These are phyloP conservation scores for Drosophila sp. DNA, from an alignment of 1,140 invertebrate species.

Conservation along the genomic window DNA sequence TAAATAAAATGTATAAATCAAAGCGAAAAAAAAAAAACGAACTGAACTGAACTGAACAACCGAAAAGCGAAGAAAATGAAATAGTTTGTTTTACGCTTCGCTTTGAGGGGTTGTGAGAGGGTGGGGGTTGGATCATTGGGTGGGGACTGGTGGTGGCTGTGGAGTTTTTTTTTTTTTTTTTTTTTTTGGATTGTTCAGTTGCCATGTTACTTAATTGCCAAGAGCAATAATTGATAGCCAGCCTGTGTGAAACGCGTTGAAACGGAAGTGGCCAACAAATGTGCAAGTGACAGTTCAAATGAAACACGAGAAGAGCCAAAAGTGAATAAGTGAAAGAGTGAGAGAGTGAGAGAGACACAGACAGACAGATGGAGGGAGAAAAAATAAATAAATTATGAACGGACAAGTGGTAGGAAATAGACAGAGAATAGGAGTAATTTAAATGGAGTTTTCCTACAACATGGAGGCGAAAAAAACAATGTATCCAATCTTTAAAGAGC, in stretches of 20 bases:
- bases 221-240: conserved; percentile 25
- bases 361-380: background rate
- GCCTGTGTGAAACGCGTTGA: conserved; percentile 21
- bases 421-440: background rate
- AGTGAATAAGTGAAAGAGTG: conserved; percentile 3
- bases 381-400: conserved; percentile 7
- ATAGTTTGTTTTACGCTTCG: conserved; percentile 21
- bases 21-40: background rate
- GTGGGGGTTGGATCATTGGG: background rate
- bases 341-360: conserved; percentile 5
- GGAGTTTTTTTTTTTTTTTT: background rate
- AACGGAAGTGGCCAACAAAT: conserved; percentile 24
- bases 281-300: conserved; percentile 22
- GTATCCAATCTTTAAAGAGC: background rate
- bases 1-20: conserved; percentile 22
- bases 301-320: conserved; percentile 17
- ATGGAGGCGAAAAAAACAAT: background rate
- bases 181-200: conserved; percentile 9
- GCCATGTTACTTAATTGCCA: conserved; percentile 26
- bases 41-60: background rate
- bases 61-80: conserved; percentile 7
- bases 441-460: background rate
- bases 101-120: background rate
- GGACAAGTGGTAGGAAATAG: background rate
- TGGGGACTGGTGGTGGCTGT: background rate